Conservation (phyloP, 1,140 invertebrate genomes). For the Limonius californicus region DNA sequence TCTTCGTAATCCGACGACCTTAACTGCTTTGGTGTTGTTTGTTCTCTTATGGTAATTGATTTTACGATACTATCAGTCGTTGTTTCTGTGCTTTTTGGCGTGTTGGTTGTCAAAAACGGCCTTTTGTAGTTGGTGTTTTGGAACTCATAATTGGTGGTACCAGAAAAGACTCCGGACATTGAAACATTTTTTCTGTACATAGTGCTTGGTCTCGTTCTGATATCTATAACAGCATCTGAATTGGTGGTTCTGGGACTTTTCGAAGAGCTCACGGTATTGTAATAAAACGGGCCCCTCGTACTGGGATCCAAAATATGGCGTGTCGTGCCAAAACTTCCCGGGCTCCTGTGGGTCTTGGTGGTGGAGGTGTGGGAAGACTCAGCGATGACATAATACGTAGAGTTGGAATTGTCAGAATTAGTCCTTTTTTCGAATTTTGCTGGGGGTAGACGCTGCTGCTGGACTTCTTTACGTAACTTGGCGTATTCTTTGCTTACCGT, state of each 20-base stretch:
- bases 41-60: not conserved
- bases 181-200: not conserved
- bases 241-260: not conserved
- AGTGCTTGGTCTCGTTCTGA: not conserved
- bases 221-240: not conserved
- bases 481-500: conserved; percentile 55
- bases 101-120: conserved; percentile 17
- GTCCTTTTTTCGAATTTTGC: conserved; percentile 14
- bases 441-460: conserved; percentile 24
- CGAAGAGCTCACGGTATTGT: conserved; percentile 18
- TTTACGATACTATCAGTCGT: not conserved
- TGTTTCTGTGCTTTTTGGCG: not conserved
- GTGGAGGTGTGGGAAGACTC: conserved; percentile 24
- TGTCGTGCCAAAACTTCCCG: conserved; percentile 32
- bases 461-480: conserved; percentile 52
- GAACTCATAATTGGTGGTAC: conserved; percentile 22
- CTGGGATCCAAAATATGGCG: conserved; percentile 35
- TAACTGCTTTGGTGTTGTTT: not conserved
- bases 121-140: conserved; percentile 23
- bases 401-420: conserved; percentile 21
- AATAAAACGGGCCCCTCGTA: conserved; percentile 27
- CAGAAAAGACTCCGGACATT: conserved; percentile 11
- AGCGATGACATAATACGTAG: conserved; percentile 31
- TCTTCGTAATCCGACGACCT: conserved; percentile 22
- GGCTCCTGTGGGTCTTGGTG: conserved; percentile 28